Evolutionary conservation across 2,113 vertebrate species (phyloP).

Genomic region (Trogon melanurus): DNA sequence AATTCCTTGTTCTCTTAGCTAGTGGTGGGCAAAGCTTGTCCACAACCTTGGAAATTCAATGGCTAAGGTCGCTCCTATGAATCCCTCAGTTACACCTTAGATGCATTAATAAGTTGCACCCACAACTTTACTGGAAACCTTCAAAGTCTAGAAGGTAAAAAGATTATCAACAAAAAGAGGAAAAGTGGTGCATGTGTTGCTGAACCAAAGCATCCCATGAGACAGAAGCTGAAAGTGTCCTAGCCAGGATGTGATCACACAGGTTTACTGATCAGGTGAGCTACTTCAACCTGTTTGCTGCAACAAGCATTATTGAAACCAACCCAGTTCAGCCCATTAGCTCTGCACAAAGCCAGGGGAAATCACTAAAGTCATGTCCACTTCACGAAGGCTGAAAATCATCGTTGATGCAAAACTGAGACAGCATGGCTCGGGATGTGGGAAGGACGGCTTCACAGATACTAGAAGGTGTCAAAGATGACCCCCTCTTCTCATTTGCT

Average conservation of each 20-base stretch:
- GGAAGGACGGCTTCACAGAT: not conserved
- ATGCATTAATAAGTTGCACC: not conserved
- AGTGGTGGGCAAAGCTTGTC: not conserved
- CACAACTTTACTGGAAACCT: not conserved
- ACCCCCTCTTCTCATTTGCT: conserved; percentile 8
- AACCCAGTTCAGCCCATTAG: not conserved
- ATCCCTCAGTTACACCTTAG: not conserved
- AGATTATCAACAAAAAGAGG: not conserved
- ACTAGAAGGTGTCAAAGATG: not conserved
- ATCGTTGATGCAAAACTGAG: not conserved
- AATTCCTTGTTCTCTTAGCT: not conserved
- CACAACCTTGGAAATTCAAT: not conserved
- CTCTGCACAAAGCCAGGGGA: not conserved
- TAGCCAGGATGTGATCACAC: not conserved
- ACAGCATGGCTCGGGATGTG: not conserved
- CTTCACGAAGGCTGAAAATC: not conserved
- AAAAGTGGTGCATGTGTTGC: not conserved
- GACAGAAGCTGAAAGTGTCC: not conserved
- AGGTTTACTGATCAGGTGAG: not conserved
- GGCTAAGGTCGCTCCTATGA: not conserved
- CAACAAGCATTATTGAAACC: not conserved
- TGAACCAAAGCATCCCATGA: not conserved
- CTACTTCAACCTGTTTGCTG: not conserved
- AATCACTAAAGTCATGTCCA: not conserved
- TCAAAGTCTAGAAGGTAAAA: not conserved